Evolutionary conservation across 2,797 vertebrate genomes (phyloP), one percentile per base, ranked within the genome.

Genomic region (Microctenopoma lineatum): DNA sequence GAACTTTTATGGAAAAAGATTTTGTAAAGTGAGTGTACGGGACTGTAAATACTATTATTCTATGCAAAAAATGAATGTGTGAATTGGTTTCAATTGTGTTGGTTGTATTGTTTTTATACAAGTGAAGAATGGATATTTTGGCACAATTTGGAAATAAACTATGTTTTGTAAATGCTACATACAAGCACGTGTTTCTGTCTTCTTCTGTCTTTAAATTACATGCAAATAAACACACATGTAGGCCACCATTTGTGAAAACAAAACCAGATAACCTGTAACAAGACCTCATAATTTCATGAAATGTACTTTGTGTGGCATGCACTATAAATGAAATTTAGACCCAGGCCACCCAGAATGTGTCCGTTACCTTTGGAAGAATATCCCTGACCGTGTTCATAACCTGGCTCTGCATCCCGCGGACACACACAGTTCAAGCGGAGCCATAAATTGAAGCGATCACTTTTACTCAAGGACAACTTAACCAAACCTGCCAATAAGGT

Each of bases 71-170:
- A 73, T 84, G 74, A 51, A 72, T 77, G 59, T 83, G 73, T 88
- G 73, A 81, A 80, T 84, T 60, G 75, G 45, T 79, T 75, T 71
- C 36, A 44, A 53, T 69, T 83, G 46, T 84, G 46, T 83, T 75
- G 60, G 66, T 67, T 82, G 54, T 72, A 62, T 75, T 76, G 47
- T 89, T 82, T 86, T 89, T 89, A 75, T 89, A 87, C 72, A 86
- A 51, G 57, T 81, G 59, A 83, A 66, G 52, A 67, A 77, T 79
- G 64, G 66, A 47, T 83, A 73, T 66, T 61, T 93, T 92, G 92
- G 90, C 90, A 93, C 90, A 92, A 71, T 85, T 90, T 83, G 47
- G 84, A 86, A 93, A 87, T 92, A 86, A 92, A 91, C 29, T 81
- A 60, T 70, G 45, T 64, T 11, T 78, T 79, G 72, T 18, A 85